phyloP scores from a whole-genome alignment of 2,888 invertebrate species.

The Drosophila imparisetae region DNA sequence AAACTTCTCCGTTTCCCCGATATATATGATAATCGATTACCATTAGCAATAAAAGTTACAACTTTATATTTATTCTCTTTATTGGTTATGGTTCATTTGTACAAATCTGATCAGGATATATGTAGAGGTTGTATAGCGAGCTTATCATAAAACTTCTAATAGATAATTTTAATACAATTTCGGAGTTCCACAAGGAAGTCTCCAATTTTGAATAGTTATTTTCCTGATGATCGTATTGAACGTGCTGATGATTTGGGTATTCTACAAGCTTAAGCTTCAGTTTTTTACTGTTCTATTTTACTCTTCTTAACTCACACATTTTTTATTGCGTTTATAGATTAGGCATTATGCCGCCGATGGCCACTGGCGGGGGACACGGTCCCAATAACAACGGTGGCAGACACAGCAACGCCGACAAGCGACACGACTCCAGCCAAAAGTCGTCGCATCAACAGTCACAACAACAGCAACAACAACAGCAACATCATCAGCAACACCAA shows the following conservation, averaged over 20 bases:
- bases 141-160: background rate
- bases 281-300: background rate
- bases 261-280: background rate
- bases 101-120: background rate
- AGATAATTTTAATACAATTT: background rate
- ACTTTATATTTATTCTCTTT: background rate
- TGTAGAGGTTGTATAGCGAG: background rate
- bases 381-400: constrained; percentile 69
- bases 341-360: constrained; percentile 80
- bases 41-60: background rate
- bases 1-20: background rate
- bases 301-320: background rate
- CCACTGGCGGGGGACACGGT: constrained; percentile 85
- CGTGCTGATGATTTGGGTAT: too few relatives aligned
- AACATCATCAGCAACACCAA: constrained; percentile 53
- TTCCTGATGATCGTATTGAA: background rate
- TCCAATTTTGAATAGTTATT: background rate
- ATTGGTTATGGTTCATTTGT: background rate
- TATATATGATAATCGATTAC: background rate
- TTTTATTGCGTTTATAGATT: constrained; percentile 59
- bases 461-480: constrained; percentile 82
- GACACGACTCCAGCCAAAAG: constrained; percentile 86
- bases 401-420: constrained; percentile 63
- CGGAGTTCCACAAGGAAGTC: too few relatives aligned
- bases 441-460: constrained; percentile 88